These are phyloP conservation scores for Candidula unifasciata DNA, from an alignment of 2,888 invertebrate genomes.

Conservation along the genomic window DNA sequence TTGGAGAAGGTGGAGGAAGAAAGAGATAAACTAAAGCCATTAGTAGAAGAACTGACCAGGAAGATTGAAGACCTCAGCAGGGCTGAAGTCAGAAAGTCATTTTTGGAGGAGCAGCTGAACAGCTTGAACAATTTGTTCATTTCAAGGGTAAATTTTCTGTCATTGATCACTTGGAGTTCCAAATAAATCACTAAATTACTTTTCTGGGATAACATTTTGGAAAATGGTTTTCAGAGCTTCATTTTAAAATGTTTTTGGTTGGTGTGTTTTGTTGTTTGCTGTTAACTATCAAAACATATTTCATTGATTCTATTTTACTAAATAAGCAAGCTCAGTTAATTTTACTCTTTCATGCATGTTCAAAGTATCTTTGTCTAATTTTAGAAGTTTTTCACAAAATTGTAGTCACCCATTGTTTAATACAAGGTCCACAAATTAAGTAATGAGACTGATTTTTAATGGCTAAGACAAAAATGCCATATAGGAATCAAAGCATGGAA, in stretches of 20 bases:
- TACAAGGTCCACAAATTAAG: too few species aligned
- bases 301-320: too few species aligned
- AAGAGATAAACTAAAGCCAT: constrained; percentile 57
- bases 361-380: not conserved
- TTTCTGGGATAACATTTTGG: not conserved
- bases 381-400: not conserved
- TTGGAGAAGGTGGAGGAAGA: constrained; percentile 56
- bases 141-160: constrained; percentile 63
- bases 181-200: constrained; percentile 6
- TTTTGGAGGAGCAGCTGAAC: constrained; percentile 61
- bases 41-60: constrained; percentile 56
- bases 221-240: not conserved
- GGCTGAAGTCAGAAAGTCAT: constrained; percentile 59
- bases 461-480: too few species aligned
- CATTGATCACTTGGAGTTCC: not conserved
- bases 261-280: not conserved
- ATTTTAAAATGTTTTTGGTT: not conserved
- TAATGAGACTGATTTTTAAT: too few species aligned
- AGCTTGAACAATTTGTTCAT: constrained; percentile 60
- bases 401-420: not conserved
- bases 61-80: constrained; percentile 55
- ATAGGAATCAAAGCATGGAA: too few species aligned
- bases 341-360: not conserved
- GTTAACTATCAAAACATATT: not conserved
- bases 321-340: not conserved